These are phyloP conservation scores for Monopis laevigella DNA, from an alignment of 2,888 invertebrate genomes.

Conservation along the genomic window DNA sequence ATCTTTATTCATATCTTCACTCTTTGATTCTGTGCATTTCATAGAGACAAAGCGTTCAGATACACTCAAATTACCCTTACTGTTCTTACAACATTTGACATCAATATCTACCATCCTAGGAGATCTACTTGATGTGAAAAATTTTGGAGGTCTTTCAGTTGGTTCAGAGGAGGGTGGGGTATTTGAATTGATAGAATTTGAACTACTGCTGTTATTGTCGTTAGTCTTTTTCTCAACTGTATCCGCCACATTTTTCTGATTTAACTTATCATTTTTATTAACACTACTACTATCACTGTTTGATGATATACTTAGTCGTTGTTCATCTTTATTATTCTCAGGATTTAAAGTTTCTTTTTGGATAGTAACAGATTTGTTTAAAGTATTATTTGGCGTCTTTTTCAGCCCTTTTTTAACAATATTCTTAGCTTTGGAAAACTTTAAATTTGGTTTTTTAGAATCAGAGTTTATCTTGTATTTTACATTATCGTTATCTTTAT, in stretches of 20 bases:
- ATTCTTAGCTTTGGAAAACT: constrained; percentile 39
- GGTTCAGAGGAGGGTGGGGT: constrained; percentile 30
- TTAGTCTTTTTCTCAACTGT: background rate
- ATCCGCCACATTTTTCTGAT: background rate
- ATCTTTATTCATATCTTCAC: constrained; percentile 40
- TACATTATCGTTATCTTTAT: constrained; percentile 33
- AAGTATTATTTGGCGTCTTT: too few species aligned
- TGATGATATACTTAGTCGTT: background rate
- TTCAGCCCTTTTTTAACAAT: constrained; percentile 39
- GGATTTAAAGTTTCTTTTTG: constrained; percentile 12
- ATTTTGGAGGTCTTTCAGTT: constrained; percentile 52
- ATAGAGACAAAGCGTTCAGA: constrained; percentile 53
- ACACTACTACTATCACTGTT: background rate
- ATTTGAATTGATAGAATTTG: constrained; percentile 1
- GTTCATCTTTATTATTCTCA: constrained; percentile 11
- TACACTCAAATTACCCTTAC: constrained; percentile 53
- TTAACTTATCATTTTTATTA: background rate
- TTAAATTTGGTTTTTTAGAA: constrained; percentile 34
- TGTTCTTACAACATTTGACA: constrained; percentile 54
- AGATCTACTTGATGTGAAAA: constrained; percentile 52
- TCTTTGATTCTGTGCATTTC: constrained; percentile 43
- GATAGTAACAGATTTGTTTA: constrained; percentile 21
- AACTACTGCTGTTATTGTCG: background rate
- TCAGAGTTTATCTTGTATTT: constrained; percentile 56
- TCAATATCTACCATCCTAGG: constrained; percentile 56